Evolutionary conservation across 2,888 invertebrate species (phyloP).

Genomic region (Selenia dentaria): DNA sequence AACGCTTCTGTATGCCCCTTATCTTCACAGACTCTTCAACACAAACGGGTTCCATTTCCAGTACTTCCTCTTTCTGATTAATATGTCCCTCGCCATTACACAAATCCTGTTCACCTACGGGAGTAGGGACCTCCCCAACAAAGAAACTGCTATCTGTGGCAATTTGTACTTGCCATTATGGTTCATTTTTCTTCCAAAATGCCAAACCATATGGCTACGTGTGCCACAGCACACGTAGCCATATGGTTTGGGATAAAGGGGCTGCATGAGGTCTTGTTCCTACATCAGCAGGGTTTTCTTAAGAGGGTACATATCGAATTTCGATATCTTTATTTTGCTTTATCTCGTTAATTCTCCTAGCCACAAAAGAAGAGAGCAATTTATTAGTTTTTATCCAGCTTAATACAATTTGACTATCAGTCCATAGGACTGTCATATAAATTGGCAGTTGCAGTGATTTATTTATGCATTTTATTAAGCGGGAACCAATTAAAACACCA

Average conservation of each 20-base stretch:
- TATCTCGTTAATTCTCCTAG: constrained; percentile 21
- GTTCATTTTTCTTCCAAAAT: too few species aligned
- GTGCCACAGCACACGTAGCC: too few species aligned
- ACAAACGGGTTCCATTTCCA: constrained; percentile 1
- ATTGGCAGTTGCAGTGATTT: not conserved
- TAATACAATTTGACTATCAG: constrained; percentile 25
- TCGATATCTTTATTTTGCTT: constrained; percentile 17
- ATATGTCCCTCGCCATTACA: too few species aligned
- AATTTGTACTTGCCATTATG: too few species aligned
- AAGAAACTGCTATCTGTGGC: too few species aligned
- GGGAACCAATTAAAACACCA: constrained; percentile 16
- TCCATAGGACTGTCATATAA: constrained; percentile 16
- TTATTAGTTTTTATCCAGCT: constrained; percentile 20
- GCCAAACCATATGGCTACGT: too few species aligned
- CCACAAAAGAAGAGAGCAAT: constrained; percentile 26
- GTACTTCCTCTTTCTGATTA: not conserved
- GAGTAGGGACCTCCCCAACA: too few species aligned
- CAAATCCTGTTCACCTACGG: too few species aligned
- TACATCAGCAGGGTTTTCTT: constrained; percentile 11
- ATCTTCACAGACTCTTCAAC: too few species aligned
- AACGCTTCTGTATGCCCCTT: not conserved
- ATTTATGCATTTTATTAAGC: constrained; percentile 14
- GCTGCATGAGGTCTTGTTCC: constrained; percentile 10
- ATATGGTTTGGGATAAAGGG: too few species aligned
- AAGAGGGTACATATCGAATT: constrained; percentile 21